A percentile compares a stretch with the other conserved stretches of the same genome.
These are phyloP conservation scores for Eulemur rufifrons DNA, from an alignment of 2,113 vertebrate genomes.

Conservation along the genomic window DNA sequence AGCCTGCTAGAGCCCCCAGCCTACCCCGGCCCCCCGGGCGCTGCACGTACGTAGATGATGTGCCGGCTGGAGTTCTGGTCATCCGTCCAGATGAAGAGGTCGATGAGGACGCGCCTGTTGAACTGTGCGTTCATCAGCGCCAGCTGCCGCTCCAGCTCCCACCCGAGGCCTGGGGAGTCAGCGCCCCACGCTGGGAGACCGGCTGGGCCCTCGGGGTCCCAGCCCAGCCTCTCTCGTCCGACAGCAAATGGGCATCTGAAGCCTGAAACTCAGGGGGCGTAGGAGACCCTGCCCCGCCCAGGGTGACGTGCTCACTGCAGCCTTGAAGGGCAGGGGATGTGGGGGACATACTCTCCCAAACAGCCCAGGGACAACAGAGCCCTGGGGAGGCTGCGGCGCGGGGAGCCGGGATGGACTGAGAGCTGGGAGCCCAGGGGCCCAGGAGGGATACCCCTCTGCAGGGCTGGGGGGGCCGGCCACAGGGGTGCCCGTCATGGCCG, in stretches of 20 bases:
- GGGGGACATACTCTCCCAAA: rapidly evolving
- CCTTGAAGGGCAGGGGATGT: too few relatives aligned
- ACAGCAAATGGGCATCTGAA: rapidly evolving
- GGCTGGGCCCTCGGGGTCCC: rapidly evolving
- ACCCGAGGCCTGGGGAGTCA: slow-evolving; percentile 84
- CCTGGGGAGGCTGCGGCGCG: too few relatives aligned
- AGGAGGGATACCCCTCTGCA: not conserved
- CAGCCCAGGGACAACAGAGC: not conserved
- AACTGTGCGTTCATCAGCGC: slow-evolving; percentile 90
- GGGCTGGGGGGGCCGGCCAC: not conserved
- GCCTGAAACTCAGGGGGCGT: rapidly evolving
- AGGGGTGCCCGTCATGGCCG: not conserved
- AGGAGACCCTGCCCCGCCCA: not conserved
- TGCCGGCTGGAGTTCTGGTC: slow-evolving; percentile 93
- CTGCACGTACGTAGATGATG: slow-evolving; percentile 92
- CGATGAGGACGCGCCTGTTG: slow-evolving; percentile 93
- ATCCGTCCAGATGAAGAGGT: slow-evolving; percentile 96
- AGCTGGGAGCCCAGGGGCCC: not conserved
- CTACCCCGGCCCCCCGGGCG: rapidly evolving
- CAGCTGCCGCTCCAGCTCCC: slow-evolving; percentile 93
- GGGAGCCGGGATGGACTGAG: not conserved
- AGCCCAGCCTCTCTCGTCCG: not conserved
- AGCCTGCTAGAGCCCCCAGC: rapidly evolving
- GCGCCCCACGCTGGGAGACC: not conserved
- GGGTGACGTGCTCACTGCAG: not conserved